Conservation (phyloP, 2,113 vertebrate genomes). For the Panthera leo region DNA sequence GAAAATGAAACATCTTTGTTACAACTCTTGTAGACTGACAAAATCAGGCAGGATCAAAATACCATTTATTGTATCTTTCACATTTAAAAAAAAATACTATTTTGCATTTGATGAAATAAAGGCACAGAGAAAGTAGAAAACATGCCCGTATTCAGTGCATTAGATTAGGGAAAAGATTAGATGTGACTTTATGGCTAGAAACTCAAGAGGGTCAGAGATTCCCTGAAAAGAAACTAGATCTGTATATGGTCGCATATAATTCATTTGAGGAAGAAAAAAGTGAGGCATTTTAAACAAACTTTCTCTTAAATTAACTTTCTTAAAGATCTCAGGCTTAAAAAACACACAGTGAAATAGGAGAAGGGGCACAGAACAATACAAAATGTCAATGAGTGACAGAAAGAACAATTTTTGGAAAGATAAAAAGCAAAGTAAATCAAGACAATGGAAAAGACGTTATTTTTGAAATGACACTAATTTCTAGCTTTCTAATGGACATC, state of each 20-base stretch:
- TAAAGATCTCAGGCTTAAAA: background rate
- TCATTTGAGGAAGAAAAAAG: background rate
- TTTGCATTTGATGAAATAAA: slow-evolving; percentile 5
- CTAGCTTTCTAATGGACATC: background rate
- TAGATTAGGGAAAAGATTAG: background rate
- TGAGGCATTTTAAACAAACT: background rate
- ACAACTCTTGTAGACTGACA: background rate
- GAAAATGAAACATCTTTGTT: background rate
- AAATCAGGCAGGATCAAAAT: background rate
- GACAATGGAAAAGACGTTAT: background rate
- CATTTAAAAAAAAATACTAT: background rate
- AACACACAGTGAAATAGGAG: background rate
- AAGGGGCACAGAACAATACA: background rate
- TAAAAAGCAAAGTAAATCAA: background rate
- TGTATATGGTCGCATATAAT: background rate
- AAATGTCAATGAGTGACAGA: background rate
- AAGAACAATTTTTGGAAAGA: background rate
- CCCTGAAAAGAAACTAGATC: background rate
- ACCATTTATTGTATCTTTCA: background rate
- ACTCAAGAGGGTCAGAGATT: background rate
- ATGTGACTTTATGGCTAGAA: background rate
- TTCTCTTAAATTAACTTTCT: background rate
- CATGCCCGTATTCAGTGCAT: background rate
- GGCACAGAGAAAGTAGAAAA: background rate
- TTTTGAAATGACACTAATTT: background rate